Evolutionary conservation across 2,888 invertebrate species (phyloP), one percentile per base, ranked within the genome.

Genomic region (Caenorhabditis drosophilae): DNA sequence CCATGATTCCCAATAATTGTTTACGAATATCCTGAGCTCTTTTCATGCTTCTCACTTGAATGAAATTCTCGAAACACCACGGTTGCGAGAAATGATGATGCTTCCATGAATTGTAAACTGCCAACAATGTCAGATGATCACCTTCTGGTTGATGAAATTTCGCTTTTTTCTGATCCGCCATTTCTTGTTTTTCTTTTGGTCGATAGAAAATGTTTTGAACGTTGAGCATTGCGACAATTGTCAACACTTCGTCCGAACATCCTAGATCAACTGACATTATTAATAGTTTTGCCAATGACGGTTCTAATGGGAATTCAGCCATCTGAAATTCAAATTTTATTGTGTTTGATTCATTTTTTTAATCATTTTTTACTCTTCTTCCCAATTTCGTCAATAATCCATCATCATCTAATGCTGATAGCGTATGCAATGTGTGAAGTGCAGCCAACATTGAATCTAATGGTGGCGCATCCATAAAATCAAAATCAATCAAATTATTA

Each of bases 381-480:
- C 88, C 88, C n/a, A 88, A 83, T 41, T 87, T 81, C 0, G 88
- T 88, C 26, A 88, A 83, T 23, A 88, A 81, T 4, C 88, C 84
- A 54, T 84, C 84, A 59, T 95, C 92, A 84, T 99, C 98, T 12
- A 99, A 87, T 0, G 98, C 98, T 35, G 93, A 93, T 2, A 99
- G 87, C 4, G 95, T 96, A 85, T 98, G 96, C 69, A 99, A 87
- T 77, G 95, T 93, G 82, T 97, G 96, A 75, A 99, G 87, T 16
- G 98, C 98, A 90, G 95, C 94, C 62, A 98, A 93, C 73, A 99
- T 88, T 0, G 95, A 93, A 86, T 85, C 83, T 4, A 80, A 70
- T 0, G 98, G 96, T 23, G 98, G 98, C 0, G 97, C 93, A 85
- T 99, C 98, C 98, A 99, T 99, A 87, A 99, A 99, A 87, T 98